Evolutionary conservation across 2,888 invertebrate species (phyloP), one percentile per base, ranked within the genome.

Genomic region (Abscondita cerata): DNA sequence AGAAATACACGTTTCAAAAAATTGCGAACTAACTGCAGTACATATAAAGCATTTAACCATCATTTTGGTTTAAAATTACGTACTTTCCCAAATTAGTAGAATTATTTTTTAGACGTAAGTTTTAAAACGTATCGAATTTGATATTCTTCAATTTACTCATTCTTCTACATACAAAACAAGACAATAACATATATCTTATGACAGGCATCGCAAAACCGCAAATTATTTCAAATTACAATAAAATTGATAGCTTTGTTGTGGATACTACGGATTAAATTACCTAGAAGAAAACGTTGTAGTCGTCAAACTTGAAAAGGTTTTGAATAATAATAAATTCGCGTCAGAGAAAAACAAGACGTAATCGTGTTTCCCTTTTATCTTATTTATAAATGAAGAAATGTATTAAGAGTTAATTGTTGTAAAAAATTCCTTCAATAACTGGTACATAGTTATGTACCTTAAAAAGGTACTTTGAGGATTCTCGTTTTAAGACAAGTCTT

Each of bases 1-100:
- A 59, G 54, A 52, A 56, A 52, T 57, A 63, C 68, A 65, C 40
- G 61, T 48, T 56, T 50, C 50, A 62, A 64, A 25, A 67, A 66
- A 60, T 66, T 69, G 65, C 67, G 65, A 61, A 60, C 19, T 31
- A 2, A 5, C n/a, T n/a, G n/a, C 25, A 5, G 13, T 25, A 31
- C 13, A 15, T 13, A 16, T 41, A 50, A 50, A 31, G 48, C 15
- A 25, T 25, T 25, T 25, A 25, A 25, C 6, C 6, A 25, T 6
- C 2, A 6, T 6, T 25, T 2, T 25, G 25, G 25, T 25, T 25
- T 25, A 25, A 25, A 4, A 25, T 25, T 2, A 25, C 25, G 25
- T 25, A 25, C 2, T 25, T 25, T n/a, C n/a, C n/a, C n/a, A n/a
- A n/a, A n/a, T n/a, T n/a, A n/a, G n/a, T n/a, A n/a, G n/a, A n/a